Conservation (phyloP, 2,797 vertebrate species). For the Intellagama lesueurii region DNA sequence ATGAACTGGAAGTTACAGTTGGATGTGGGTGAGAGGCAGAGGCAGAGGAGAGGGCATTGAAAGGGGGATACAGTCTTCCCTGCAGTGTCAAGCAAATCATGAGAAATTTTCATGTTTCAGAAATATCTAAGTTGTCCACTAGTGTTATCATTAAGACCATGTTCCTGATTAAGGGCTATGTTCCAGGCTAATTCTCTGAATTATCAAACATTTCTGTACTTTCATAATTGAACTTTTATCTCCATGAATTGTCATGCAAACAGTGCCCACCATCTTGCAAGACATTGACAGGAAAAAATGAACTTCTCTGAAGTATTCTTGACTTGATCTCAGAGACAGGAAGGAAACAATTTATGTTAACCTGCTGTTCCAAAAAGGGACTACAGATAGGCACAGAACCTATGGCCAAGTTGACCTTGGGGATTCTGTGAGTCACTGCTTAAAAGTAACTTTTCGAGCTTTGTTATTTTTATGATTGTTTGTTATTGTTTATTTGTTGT, state of each 20-base stretch:
- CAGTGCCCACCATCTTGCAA: background rate
- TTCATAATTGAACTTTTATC: background rate
- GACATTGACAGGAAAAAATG: background rate
- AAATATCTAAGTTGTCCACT: background rate
- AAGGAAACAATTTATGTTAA: background rate
- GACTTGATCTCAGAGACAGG: background rate
- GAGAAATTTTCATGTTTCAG: slow-evolving; percentile 3
- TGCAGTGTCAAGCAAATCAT: slow-evolving; percentile 39
- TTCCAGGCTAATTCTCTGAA: background rate
- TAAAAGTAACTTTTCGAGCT: too few species aligned
- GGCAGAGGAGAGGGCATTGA: background rate
- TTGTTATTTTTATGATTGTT: too few species aligned
- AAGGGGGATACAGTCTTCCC: background rate
- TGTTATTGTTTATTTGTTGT: too few species aligned
- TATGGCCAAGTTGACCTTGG: too few species aligned
- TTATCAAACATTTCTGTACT: background rate
- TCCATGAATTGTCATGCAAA: background rate
- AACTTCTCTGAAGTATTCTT: background rate
- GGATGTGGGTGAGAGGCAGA: slow-evolving; percentile 18
- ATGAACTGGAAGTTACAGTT: background rate
- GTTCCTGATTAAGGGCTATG: background rate
- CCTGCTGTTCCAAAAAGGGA: background rate
- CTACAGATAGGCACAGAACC: too few species aligned
- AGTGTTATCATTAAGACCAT: background rate
- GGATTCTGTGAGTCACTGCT: too few species aligned